Conservation (phyloP, 1,140 invertebrate species). For the Manduca sexta region DNA sequence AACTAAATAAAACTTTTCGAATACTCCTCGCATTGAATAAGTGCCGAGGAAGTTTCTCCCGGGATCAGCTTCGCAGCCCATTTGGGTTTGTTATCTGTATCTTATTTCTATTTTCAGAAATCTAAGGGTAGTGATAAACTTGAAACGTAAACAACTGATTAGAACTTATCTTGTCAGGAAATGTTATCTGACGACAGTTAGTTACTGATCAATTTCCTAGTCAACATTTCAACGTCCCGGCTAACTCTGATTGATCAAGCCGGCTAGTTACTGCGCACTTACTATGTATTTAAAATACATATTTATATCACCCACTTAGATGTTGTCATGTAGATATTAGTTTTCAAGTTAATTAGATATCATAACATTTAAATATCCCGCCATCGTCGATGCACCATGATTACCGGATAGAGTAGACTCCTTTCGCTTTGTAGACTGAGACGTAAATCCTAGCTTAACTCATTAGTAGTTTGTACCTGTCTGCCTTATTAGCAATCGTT, state of each 20-base stretch:
- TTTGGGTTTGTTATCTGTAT: neutral
- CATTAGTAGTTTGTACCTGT: too few relatives aligned
- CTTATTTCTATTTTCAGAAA: neutral
- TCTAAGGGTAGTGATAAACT: slow-evolving; percentile 1
- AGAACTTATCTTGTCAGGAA: slow-evolving; percentile 16
- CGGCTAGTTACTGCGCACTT: slow-evolving; percentile 7
- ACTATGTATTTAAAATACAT: slow-evolving; percentile 7
- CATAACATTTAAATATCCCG: slow-evolving; percentile 26
- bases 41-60: neutral
- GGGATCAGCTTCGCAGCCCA: neutral
- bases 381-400: too few relatives aligned
- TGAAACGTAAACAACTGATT: slow-evolving; percentile 11
- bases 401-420: too few relatives aligned
- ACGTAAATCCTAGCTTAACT: too few relatives aligned
- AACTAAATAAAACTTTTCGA: slow-evolving; percentile 8
- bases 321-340: slow-evolving; percentile 22
- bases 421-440: too few relatives aligned
- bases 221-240: slow-evolving; percentile 15
- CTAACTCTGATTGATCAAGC: slow-evolving; percentile 14
- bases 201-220: slow-evolving; percentile 15
- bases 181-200: slow-evolving; percentile 6
- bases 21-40: neutral
- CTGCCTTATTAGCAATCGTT: too few relatives aligned
- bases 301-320: slow-evolving; percentile 9
- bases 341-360: slow-evolving; percentile 48